Conservation (phyloP, 2,113 vertebrate genomes). For the Struthidea cinerea region DNA sequence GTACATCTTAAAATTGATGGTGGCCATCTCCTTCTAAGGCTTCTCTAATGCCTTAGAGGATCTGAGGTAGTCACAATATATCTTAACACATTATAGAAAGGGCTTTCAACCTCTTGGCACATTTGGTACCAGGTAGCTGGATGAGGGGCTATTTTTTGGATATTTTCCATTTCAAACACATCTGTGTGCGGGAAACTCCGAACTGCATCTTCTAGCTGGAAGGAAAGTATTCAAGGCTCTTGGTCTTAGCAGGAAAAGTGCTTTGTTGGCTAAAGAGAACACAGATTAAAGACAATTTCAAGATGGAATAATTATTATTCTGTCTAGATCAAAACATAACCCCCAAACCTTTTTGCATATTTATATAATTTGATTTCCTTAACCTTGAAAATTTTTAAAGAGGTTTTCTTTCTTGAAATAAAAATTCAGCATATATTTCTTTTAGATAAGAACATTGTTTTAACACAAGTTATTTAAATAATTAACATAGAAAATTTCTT, state of each 20-base stretch:
- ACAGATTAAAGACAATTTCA: not conserved
- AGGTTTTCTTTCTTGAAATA: not conserved
- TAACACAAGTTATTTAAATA: not conserved
- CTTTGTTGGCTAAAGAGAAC: not conserved
- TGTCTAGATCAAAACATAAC: not conserved
- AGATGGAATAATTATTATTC: not conserved
- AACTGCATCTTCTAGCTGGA: not conserved
- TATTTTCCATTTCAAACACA: not conserved
- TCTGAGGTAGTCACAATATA: not conserved
- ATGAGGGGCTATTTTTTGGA: not conserved
- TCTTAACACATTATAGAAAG: not conserved
- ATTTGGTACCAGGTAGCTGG: not conserved
- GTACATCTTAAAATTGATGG: not conserved
- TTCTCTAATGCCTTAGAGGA: not conserved
- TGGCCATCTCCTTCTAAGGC: not conserved
- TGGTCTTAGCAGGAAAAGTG: not conserved
- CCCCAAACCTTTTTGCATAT: not conserved
- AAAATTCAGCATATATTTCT: not conserved
- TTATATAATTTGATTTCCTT: not conserved
- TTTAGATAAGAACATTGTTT: not conserved
- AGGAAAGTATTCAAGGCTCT: not conserved
- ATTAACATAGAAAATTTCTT: not conserved
- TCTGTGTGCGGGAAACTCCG: not conserved
- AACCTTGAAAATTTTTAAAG: not conserved
- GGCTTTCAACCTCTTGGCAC: not conserved